Evolutionary conservation across 1,140 invertebrate species (phyloP).

Genomic region (Anastrepha ludens): DNA sequence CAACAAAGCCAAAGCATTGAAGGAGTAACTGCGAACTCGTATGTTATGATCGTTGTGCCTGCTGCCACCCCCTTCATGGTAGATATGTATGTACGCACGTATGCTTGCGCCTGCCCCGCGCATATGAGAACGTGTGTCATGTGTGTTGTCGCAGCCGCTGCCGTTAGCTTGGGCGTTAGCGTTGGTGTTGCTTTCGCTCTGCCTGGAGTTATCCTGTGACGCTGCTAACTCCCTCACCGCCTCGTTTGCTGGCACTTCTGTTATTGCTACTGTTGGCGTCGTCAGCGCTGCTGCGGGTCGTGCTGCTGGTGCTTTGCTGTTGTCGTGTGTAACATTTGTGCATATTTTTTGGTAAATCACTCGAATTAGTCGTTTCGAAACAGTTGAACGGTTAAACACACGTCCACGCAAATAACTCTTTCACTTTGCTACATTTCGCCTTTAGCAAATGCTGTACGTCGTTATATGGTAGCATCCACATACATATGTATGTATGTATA

Average conservation of each 20-base stretch:
- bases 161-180: not conserved
- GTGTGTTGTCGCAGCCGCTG: constrained; percentile 1
- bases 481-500: not conserved
- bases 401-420: constrained; percentile 60
- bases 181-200: not conserved
- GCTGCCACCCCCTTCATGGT: constrained; percentile 10
- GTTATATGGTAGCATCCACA: not conserved
- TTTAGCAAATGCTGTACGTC: constrained; percentile 24
- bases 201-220: constrained; percentile 9
- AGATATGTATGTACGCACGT: constrained; percentile 21
- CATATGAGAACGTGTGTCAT: constrained; percentile 30
- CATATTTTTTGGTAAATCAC: constrained; percentile 63
- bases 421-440: constrained; percentile 52
- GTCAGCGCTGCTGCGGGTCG: constrained; percentile 55
- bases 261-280: constrained; percentile 20
- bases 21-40: constrained; percentile 30
- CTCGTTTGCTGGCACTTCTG: not conserved
- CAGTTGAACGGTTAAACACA: constrained; percentile 74
- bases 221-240: not conserved
- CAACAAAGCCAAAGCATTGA: constrained; percentile 20
- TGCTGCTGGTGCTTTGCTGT: constrained; percentile 59
- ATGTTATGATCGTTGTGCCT: not conserved
- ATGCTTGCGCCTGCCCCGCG: not conserved
- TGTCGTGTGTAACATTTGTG: constrained; percentile 58
- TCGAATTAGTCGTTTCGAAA: constrained; percentile 74